Conservation (phyloP, 2,797 vertebrate species). For the Xerus rutilus region DNA sequence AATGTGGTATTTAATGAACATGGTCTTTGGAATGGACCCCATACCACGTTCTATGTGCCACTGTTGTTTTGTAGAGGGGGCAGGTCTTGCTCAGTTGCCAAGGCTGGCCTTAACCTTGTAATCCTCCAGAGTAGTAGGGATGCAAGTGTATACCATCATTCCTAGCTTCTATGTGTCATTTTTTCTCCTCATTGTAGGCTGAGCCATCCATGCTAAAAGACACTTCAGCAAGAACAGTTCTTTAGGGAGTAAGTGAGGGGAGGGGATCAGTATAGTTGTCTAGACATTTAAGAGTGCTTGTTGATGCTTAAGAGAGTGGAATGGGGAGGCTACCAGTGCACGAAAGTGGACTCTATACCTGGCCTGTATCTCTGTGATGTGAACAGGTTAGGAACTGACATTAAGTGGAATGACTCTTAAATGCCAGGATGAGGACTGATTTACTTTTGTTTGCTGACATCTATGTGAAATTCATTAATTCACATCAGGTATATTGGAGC, state of each 20-base stretch:
- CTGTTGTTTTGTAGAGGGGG: not conserved
- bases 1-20: not conserved
- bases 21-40: not conserved
- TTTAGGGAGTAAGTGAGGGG: accelerated
- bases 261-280: not conserved
- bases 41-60: not conserved
- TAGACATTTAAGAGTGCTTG: not conserved
- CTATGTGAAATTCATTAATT: not conserved
- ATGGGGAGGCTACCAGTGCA: not conserved
- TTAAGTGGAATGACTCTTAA: not conserved
- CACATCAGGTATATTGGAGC: not conserved
- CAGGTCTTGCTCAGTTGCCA: too few relatives aligned
- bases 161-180: not conserved
- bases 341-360: not conserved
- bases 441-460: not conserved
- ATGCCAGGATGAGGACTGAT: not conserved
- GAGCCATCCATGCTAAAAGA: not conserved
- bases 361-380: not conserved
- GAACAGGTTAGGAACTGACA: not conserved
- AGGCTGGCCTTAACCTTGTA: too few relatives aligned
- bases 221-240: not conserved
- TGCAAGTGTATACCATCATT: too few relatives aligned
- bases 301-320: not conserved
- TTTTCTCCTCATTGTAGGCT: not conserved
- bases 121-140: too few relatives aligned